Evolutionary conservation across 2,113 vertebrate genomes (phyloP).

Genomic region (Jacana jacana): DNA sequence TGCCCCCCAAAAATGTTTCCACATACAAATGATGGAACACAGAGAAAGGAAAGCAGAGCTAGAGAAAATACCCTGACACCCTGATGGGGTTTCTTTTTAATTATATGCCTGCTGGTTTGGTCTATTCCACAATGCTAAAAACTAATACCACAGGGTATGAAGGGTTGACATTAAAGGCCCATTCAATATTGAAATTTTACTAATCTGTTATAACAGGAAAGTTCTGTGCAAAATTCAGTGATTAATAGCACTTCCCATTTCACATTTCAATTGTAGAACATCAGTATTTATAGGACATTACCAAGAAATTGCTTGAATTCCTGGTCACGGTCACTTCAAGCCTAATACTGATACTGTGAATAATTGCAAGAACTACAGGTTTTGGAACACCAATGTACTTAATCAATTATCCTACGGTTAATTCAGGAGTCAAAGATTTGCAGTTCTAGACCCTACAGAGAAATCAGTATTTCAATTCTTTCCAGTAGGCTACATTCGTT

Average conservation of each 20-base stretch:
- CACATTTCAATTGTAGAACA: neutral
- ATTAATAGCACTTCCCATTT: neutral
- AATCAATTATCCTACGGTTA: neutral
- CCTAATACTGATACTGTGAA: neutral
- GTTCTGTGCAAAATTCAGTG: constrained; percentile 12
- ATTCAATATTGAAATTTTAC: neutral
- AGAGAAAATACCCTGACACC: constrained; percentile 13
- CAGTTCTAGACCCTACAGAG: neutral
- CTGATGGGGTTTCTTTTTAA: neutral
- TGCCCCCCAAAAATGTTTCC: neutral
- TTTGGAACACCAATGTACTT: neutral
- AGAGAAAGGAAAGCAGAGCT: neutral
- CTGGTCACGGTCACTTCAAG: neutral
- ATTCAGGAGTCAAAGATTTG: neutral
- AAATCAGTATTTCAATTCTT: neutral
- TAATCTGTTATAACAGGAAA: constrained; percentile 6
- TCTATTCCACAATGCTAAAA: neutral
- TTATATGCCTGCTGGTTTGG: neutral
- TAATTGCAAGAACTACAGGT: neutral
- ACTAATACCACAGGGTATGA: neutral
- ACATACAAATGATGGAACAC: neutral
- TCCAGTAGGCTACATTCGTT: neutral
- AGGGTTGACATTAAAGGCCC: neutral
- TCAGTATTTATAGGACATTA: neutral
- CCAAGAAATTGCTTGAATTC: neutral